Base-by-base conservation (phyloP, 2,888 invertebrate species). In the Tenthredo amoena region DNA sequence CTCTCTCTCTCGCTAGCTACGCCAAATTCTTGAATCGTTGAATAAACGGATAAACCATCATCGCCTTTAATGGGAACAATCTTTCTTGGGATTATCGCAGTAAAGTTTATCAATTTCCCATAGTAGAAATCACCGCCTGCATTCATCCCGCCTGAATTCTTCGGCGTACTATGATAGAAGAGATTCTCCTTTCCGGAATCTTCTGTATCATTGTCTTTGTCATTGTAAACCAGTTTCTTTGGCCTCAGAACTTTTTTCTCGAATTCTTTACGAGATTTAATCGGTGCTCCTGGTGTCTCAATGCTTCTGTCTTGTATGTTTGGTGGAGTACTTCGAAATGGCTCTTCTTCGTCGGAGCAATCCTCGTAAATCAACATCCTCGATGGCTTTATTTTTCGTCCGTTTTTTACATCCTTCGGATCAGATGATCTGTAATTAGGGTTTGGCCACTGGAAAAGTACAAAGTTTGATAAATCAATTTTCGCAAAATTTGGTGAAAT, bases 221-320 rank as follows among this genome's bases (percentile, higher is more conserved):
- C 84, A 31, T 47, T 83, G 62, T 81, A 91, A 5, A 86, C 86
- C 47, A 91, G 88, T 84, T 88, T 91, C 84, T 90, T 91, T 10
- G 91, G 91, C 43, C 87, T 88, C 71, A 89, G 85, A 26, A 88
- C 87, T 4, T 76, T 84, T n/a, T 88, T 90, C 7, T 86, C 86
- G 0, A 86, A 58, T 1, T 62, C 84, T 71, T 87, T 89, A 3
- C 86, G 90, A n/a, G 84, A 76, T 81, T 91, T 91, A 0, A 88
- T 82, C 15, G 92, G 91, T 3, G 91, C 90, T 7, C 86, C 84
- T 40, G 88, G 88, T 18, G 86, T 82, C 10, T 21, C 68, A 2
- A 47, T 21, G 2, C 15, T 26, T 71, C 47, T 83, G 3, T 83
- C 83, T 9, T 71, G 65, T 5, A 83, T 50, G 18, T 65, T 71